A percentile compares a stretch with the other conserved stretches of the same genome.
phyloP scores from a whole-genome alignment of 2,113 vertebrate species.

The Ancistrus triradiatus region DNA sequence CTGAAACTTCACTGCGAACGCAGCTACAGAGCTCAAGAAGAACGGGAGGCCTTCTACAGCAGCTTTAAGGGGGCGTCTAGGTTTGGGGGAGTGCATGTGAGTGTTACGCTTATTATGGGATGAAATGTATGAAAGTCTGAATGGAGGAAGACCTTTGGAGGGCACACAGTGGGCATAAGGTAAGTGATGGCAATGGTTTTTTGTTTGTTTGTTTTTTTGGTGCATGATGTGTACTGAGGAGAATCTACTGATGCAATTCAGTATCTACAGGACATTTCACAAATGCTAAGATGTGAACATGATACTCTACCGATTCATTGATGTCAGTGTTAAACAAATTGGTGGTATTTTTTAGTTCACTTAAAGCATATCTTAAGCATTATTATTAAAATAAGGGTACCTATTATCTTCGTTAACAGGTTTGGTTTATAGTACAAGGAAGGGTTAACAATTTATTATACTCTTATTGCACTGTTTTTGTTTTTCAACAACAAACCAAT shows the following conservation, averaged over 20 bases:
- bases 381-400: neutral
- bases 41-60: neutral
- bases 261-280: too few species aligned
- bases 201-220: too few species aligned
- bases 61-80: neutral
- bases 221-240: neutral
- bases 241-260: neutral
- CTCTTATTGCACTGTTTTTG: neutral
- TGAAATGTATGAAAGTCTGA: neutral
- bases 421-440: neutral
- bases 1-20: slow-evolving; percentile 15
- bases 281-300: too few species aligned
- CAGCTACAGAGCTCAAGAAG: neutral
- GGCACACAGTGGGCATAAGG: neutral
- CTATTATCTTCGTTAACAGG: neutral
- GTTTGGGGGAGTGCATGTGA: slow-evolving; percentile 5
- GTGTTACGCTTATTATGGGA: slow-evolving; percentile 19
- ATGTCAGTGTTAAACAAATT: too few species aligned
- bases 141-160: slow-evolving; percentile 11
- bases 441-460: too few species aligned
- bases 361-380: too few species aligned
- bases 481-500: too few species aligned
- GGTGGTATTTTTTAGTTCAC: too few species aligned
- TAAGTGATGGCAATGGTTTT: neutral
- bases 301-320: too few species aligned